A percentile compares a stretch with the other conserved stretches of the same genome.
These are phyloP conservation scores for Holothuria glaberrima DNA, from an alignment of 35 echinoderm and acorn worm genomes.

Conservation along the genomic window DNA sequence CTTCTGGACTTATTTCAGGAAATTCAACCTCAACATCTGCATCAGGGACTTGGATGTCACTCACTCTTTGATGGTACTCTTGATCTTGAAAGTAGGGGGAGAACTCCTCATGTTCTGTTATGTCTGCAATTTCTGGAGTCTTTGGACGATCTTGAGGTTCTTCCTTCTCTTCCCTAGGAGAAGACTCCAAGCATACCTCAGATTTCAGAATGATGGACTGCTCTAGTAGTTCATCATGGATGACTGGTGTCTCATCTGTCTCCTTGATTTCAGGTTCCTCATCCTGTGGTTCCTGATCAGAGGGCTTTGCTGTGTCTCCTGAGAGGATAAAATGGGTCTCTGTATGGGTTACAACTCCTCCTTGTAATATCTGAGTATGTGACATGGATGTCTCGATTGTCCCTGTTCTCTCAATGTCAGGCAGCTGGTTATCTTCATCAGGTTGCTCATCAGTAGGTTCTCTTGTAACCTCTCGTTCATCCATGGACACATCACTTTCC, in stretches of 20 bases:
- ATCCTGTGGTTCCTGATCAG: background rate
- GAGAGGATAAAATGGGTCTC: background rate
- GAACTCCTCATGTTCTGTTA: conserved; percentile 75
- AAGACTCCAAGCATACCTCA: conserved; percentile 54
- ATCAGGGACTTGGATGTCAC: conserved; percentile 29
- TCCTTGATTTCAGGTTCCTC: background rate
- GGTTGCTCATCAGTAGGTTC: conserved; percentile 12
- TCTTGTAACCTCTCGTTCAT: conserved; percentile 35
- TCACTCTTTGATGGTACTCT: conserved; percentile 41
- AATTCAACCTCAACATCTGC: conserved; percentile 36
- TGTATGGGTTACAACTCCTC: background rate
- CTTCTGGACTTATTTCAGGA: conserved; percentile 58
- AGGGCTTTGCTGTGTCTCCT: background rate
- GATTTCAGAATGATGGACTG: conserved; percentile 60
- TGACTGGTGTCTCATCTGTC: conserved; percentile 28
- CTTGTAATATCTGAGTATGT: background rate
- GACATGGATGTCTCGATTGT: background rate
- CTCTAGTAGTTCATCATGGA: conserved; percentile 59
- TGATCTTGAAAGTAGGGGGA: conserved; percentile 51
- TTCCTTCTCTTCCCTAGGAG: conserved; percentile 49
- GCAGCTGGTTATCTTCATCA: background rate
- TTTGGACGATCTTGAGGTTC: conserved; percentile 52
- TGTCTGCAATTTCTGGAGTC: conserved; percentile 91
- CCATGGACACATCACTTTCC: conserved; percentile 62
- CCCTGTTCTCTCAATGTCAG: too few relatives aligned